phyloP scores from a whole-genome alignment of 23 tunicate species.

The Styela plicata region DNA sequence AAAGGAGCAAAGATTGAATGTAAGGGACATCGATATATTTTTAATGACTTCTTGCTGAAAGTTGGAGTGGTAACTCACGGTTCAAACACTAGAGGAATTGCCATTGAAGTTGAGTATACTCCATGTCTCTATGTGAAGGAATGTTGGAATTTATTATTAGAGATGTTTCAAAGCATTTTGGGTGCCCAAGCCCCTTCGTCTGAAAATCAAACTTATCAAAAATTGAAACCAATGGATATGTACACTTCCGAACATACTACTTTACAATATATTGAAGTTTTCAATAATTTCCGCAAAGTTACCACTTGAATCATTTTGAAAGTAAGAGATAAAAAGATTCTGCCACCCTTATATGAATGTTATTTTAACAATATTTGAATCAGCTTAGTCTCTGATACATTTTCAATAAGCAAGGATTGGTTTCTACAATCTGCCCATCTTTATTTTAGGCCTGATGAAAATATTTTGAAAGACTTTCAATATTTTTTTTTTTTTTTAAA shows the following conservation, averaged over 20 bases:
- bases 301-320: conserved; percentile 12
- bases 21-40: conserved; percentile 73
- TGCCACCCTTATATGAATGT: no score
- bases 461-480: no score
- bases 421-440: background rate
- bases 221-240: conserved; percentile 36
- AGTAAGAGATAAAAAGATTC: no score
- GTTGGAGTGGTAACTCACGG: conserved; percentile 73
- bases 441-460: no score
- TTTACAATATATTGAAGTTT: conserved; percentile 68
- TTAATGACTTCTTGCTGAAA: conserved; percentile 73
- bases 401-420: background rate
- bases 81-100: conserved; percentile 67
- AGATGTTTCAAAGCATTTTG: conserved; percentile 50
- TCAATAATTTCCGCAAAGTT: conserved; percentile 68
- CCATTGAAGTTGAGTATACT: conserved; percentile 71
- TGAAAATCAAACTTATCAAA: conserved; percentile 31
- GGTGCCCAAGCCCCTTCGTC: conserved; percentile 57
- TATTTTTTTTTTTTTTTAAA: no score
- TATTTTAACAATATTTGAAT: background rate
- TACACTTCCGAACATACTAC: conserved; percentile 47
- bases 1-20: conserved; percentile 81
- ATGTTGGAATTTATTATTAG: conserved; percentile 65
- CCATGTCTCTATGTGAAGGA: conserved; percentile 69
- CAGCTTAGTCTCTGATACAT: background rate